phyloP scores from a whole-genome alignment of 2,888 invertebrate species.

The Netelia melanura region DNA sequence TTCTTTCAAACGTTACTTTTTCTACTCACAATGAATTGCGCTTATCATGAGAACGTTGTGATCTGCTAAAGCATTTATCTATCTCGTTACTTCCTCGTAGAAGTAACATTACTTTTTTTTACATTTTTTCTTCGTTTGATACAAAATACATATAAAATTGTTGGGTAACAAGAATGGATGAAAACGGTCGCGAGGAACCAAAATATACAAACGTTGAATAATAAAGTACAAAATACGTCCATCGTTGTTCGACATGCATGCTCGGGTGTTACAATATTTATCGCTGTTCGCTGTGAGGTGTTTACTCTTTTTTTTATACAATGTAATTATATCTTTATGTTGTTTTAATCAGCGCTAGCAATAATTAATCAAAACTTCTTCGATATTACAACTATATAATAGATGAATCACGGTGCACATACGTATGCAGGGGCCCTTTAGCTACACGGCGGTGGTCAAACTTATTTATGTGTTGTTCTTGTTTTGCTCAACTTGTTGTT shows the following conservation, averaged over 20 bases:
- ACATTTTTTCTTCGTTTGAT: conserved; percentile 57
- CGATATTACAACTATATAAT: conserved; percentile 43
- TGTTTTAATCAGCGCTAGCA: conserved; percentile 36
- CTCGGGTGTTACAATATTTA: conserved; percentile 11
- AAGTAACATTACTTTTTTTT: conserved; percentile 2
- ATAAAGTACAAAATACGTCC: conserved; percentile 79
- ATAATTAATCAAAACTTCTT: conserved; percentile 47
- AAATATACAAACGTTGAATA: conserved; percentile 69
- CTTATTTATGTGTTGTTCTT: conserved; percentile 47
- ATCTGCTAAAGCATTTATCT: conserved; percentile 41
- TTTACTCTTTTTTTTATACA: conserved; percentile 24
- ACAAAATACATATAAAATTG: conserved; percentile 80
- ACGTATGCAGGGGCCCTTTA: conserved; percentile 73
- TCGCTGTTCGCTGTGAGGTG: conserved; percentile 1
- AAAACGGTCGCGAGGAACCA: conserved; percentile 68
- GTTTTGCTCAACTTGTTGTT: neutral
- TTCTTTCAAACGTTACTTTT: conserved; percentile 49
- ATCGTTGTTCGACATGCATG: conserved; percentile 74
- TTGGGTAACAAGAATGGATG: conserved; percentile 58
- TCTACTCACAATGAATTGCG: conserved; percentile 62
- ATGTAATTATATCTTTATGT: conserved; percentile 36
- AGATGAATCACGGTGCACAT: conserved; percentile 60
- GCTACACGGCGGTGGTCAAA: conserved; percentile 63
- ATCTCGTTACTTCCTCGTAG: conserved; percentile 17
- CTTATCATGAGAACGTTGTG: conserved; percentile 54